Base-by-base conservation (phyloP, 2,888 invertebrate genomes). In the Cheilosia vernalis region DNA sequence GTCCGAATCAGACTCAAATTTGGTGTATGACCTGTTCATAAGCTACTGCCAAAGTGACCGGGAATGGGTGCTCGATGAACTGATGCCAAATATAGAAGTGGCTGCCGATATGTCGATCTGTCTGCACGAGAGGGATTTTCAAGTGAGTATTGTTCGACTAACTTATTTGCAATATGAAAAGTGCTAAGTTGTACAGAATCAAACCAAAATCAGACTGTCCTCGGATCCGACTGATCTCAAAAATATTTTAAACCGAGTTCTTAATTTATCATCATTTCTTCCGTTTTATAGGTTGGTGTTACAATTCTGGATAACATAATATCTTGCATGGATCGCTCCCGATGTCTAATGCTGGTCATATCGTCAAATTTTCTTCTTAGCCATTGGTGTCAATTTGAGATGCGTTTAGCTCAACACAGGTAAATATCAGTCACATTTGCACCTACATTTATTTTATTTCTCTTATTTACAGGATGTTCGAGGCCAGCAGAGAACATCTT, bases 311-410 rank as follows among this genome's bases (percentile, higher is more conserved):
- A 95, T 89, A 96, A 95, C 87, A 95, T 96, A 85, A 93, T 95
- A 0, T 93, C 94, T 0, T 94, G 95, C 88, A 95, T 96, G 93
- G 95, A 95, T 87, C 93, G 94, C 1, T 95, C 95, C 0, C 92
- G 94, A 19, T 93, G 93, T 5, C 93, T 95, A 0, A 93, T 95
- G 91, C 90, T 95, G 74, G 93, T 96, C 9, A 93, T 95, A 15
- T 95, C 95, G 0, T 92, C 94, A 49, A 92, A 93, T 87, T 95
- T 95, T 89, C 90, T 95, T 7, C 91, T 93, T 9, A 95, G 95
- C 87, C 94, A 95, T 86, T 96, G 95, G 95, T 95, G 95, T 88
- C 94, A 95, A 88, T 95, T 95, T 87, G 95, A 96, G 90, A 94
- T 95, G 94, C 94, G 95, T 87, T 89, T 95, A 56, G 95, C 95